phyloP scores from a whole-genome alignment of 2,888 invertebrate species.

The Stenoptilia bipunctidactyla region DNA sequence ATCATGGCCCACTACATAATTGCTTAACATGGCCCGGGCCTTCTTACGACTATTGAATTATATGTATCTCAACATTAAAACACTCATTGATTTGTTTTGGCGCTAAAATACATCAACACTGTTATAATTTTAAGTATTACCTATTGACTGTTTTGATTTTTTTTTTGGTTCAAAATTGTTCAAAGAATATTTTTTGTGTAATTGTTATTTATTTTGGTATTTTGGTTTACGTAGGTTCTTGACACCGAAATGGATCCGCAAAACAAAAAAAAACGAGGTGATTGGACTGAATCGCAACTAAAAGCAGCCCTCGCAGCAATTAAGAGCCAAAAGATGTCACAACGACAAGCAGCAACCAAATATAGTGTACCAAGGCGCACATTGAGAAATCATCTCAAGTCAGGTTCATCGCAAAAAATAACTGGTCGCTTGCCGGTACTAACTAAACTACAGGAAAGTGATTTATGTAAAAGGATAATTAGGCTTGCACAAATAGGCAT shows the following conservation, averaged over 20 bases:
- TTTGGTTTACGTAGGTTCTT: too few species aligned
- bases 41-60: too few species aligned
- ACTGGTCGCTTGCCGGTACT: slow-evolving; percentile 6
- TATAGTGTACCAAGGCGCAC: slow-evolving; percentile 9
- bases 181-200: too few species aligned
- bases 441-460: slow-evolving; percentile 11
- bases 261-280: background rate
- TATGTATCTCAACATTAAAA: too few species aligned
- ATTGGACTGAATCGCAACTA: slow-evolving; percentile 7
- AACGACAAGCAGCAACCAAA: slow-evolving; percentile 6
- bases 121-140: too few species aligned
- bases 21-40: too few species aligned
- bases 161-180: too few species aligned
- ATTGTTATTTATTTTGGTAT: too few species aligned
- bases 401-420: slow-evolving; percentile 1
- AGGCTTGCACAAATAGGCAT: slow-evolving; percentile 12
- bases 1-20: too few species aligned
- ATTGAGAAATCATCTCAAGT: slow-evolving; percentile 6
- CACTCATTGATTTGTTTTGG: too few species aligned
- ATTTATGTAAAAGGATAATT: slow-evolving; percentile 10
- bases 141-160: too few species aligned
- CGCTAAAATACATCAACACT: too few species aligned
- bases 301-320: slow-evolving; percentile 7
- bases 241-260: background rate
- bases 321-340: slow-evolving; percentile 5